These are phyloP conservation scores for Micromesistius poutassou DNA, from an alignment of 2,797 vertebrate species.

Conservation along the genomic window DNA sequence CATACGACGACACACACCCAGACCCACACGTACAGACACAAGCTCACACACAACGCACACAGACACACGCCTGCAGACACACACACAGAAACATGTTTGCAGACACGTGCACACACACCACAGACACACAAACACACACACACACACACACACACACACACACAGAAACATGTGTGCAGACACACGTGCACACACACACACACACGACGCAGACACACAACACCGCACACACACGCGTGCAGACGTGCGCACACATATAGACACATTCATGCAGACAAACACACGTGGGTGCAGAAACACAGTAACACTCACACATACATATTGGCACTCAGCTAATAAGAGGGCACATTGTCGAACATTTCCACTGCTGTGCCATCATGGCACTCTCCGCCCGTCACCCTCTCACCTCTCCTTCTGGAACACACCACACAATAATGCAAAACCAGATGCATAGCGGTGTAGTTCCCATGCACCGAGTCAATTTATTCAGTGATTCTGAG, in stretches of 20 bases:
- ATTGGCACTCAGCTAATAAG: background rate
- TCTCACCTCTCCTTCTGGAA: background rate
- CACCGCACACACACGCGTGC: background rate
- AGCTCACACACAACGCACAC: background rate
- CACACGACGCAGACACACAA: too few relatives aligned
- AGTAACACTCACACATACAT: background rate
- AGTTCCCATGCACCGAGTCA: background rate
- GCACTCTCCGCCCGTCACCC: background rate
- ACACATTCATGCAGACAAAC: background rate
- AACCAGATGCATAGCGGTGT: background rate
- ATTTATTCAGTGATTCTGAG: background rate
- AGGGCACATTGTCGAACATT: background rate
- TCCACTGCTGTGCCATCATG: background rate
- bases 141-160: background rate
- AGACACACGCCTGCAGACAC: background rate
- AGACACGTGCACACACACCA: background rate
- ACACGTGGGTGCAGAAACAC: background rate
- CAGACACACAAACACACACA: too few relatives aligned
- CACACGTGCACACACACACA: background rate
- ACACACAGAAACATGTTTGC: constrained; percentile 15
- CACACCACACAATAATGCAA: background rate
- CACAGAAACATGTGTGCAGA: background rate
- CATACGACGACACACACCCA: background rate
- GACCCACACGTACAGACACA: background rate
- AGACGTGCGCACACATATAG: background rate